Percentiles rank a stretch among this genome's conserved stretches.
Conservation (phyloP, 2,113 vertebrate species). For the Axis porcinus region DNA sequence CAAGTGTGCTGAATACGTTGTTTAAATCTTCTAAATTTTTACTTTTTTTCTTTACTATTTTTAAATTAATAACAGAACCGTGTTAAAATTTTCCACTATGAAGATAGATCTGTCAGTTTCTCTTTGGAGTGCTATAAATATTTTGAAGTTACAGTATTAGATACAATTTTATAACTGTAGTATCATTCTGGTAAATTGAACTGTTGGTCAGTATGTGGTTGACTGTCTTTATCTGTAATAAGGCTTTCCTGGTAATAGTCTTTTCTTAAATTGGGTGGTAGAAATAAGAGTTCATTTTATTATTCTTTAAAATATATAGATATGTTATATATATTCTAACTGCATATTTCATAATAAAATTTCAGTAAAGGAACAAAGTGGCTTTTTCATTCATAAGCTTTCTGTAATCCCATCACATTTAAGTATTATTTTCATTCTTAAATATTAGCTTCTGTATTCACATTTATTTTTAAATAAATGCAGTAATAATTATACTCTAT, state of each 20-base stretch:
- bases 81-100: background rate
- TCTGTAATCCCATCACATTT: background rate
- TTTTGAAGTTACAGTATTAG: background rate
- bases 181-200: background rate
- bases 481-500: background rate
- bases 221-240: background rate
- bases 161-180: background rate
- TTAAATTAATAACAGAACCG: background rate
- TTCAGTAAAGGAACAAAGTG: background rate
- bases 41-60: background rate
- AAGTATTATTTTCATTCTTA: constrained; percentile 9
- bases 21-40: background rate
- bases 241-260: background rate
- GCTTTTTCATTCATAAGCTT: background rate
- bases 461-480: background rate
- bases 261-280: background rate
- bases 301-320: background rate
- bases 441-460: background rate
- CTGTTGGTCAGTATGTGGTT: background rate
- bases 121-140: background rate
- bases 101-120: background rate
- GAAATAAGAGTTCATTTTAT: background rate
- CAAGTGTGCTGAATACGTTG: background rate
- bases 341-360: background rate
- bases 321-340: background rate